Conservation (phyloP, 2,797 vertebrate species). For the Sebastes jordani region DNA sequence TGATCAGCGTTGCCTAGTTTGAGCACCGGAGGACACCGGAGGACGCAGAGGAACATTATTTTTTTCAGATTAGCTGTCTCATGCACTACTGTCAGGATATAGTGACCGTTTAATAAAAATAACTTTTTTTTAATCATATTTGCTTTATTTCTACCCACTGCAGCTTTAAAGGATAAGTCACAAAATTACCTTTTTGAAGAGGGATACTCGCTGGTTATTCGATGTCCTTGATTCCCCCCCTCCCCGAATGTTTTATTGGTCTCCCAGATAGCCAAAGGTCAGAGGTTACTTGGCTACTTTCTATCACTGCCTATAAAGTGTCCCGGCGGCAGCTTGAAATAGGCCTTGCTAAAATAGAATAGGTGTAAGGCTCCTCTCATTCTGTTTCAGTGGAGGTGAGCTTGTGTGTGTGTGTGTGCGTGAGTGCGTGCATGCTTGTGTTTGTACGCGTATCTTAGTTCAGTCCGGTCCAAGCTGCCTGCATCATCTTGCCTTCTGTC, state of each 20-base stretch:
- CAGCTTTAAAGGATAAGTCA: neutral
- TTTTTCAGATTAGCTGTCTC: too few relatives aligned
- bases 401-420: neutral
- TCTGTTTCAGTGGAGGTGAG: constrained; percentile 50
- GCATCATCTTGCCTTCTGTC: constrained; percentile 1
- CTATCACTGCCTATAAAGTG: constrained; percentile 67
- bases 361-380: constrained; percentile 58
- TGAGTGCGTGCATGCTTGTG: neutral
- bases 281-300: constrained; percentile 68
- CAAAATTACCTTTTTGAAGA: neutral
- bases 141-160: too few relatives aligned
- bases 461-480: neutral
- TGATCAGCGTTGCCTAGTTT: too few relatives aligned
- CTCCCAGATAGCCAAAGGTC: constrained; percentile 67
- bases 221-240: neutral
- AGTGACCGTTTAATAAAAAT: too few relatives aligned
- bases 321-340: constrained; percentile 61
- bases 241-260: constrained; percentile 30
- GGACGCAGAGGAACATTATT: too few relatives aligned
- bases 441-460: neutral
- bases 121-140: too few relatives aligned
- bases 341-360: constrained; percentile 70
- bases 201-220: neutral
- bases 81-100: too few relatives aligned
- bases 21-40: too few relatives aligned